Conservation (phyloP, 2,113 vertebrate genomes). For the Seriola quinqueradiata region DNA sequence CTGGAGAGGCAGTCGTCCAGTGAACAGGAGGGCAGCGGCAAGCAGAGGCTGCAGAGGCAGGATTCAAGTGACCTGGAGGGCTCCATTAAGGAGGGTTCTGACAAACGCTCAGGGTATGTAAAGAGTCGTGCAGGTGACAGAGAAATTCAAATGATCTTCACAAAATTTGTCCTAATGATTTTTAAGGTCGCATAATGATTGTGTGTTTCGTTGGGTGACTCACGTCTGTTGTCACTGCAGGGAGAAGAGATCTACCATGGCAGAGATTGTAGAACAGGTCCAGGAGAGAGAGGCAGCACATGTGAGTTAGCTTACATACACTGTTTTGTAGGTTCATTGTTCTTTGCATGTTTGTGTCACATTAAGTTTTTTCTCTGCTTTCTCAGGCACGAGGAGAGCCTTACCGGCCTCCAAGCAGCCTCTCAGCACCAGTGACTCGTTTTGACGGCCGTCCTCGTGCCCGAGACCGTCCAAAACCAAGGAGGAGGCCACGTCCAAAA, state of each 20-base stretch:
- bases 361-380: background rate
- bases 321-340: background rate
- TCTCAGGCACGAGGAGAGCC: constrained; percentile 81
- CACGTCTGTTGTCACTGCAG: constrained; percentile 62
- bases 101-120: constrained; percentile 83
- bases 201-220: constrained; percentile 45
- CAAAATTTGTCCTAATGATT: constrained; percentile 24
- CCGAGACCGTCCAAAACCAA: constrained; percentile 91
- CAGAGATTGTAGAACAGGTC: constrained; percentile 94
- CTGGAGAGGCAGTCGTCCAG: constrained; percentile 87
- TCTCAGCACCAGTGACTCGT: constrained; percentile 89
- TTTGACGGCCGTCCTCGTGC: constrained; percentile 91
- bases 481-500: constrained; percentile 91
- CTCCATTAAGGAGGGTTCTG: constrained; percentile 83
- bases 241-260: constrained; percentile 90
- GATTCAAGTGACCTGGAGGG: constrained; percentile 93
- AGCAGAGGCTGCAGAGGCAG: constrained; percentile 87
- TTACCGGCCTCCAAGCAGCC: constrained; percentile 88
- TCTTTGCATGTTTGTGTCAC: background rate
- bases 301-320: constrained; percentile 62
- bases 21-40: constrained; percentile 87
- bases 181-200: constrained; percentile 26
- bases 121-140: constrained; percentile 13
- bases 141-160: constrained; percentile 18
- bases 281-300: constrained; percentile 91